Base-by-base conservation (phyloP, 1,140 invertebrate species). In the Mya arenaria region DNA sequence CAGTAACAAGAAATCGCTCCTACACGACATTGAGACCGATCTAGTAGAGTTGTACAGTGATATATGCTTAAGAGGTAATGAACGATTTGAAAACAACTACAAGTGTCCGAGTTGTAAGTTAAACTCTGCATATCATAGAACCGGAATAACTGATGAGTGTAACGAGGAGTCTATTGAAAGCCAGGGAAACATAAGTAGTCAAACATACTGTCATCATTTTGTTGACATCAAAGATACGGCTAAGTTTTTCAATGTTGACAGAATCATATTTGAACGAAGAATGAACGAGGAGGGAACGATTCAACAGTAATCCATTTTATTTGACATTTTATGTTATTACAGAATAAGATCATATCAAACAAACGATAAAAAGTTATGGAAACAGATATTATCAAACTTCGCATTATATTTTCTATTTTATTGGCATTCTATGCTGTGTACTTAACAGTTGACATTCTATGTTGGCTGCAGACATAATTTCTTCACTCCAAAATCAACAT, bases 191-290 rank as follows among this genome's bases (percentile, higher is more conserved):
- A 19, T 6, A 36, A 30, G 4, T 44, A 69, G 41, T 69, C 13
- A 48, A 48, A 17, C 13, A 4, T 69, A 69, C 37, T 69, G 65
- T 44, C 28, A 48, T 23, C 65, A 69, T 69, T 8, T 69, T 36
- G 37, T 69, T 25, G 65, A 69, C 41, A 17, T 48, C 5, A 10
- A 5, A 8, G 25, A n/a, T 25, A 8, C 41, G 15, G 48, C 25
- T 25, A 44, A 69, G 48, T 23, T 44, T 48, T 39, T 48, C n/a
- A 69, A 69, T 25, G 8, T 69, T 1, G 48, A 69, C 37, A 19
- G 65, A 44, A 23, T 44, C 1, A 69, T 69, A 17, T 69, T 69
- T 44, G 65, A 69, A 44, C 1, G 65, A 69, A 36, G 65, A 15
- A 23, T 69, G 36, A 69, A 69, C 25, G 65, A 69, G 28, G 30